Evolutionary conservation across 2,113 vertebrate genomes (phyloP).

Genomic region (Tylochromis polylepis): DNA sequence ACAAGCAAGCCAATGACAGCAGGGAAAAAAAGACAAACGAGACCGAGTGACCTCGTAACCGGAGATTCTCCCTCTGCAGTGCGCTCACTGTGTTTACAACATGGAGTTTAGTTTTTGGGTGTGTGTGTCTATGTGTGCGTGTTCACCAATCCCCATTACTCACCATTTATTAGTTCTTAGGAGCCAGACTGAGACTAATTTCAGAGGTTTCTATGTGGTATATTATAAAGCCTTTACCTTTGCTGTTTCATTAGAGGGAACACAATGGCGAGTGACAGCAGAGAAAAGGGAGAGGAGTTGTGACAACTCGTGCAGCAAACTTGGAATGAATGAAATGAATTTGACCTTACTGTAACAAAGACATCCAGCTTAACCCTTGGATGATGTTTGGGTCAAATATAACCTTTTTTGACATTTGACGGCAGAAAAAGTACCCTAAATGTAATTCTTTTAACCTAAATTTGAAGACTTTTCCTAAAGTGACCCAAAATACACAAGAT

Average conservation of each 20-base stretch:
- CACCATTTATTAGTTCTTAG: slow-evolving; percentile 36
- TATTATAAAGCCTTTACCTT: slow-evolving; percentile 43
- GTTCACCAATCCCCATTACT: slow-evolving; percentile 25
- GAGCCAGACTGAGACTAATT: slow-evolving; percentile 22
- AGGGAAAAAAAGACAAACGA: not conserved
- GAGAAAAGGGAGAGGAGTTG: slow-evolving; percentile 15
- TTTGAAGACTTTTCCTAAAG: not conserved
- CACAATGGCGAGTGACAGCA: slow-evolving; percentile 47
- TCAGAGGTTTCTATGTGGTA: slow-evolving; percentile 21
- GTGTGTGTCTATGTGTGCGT: not conserved
- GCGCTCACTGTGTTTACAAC: slow-evolving; percentile 22
- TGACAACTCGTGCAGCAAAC: slow-evolving; percentile 48
- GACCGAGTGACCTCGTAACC: slow-evolving; percentile 16
- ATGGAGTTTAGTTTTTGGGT: not conserved
- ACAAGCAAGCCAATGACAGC: not conserved
- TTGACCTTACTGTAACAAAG: slow-evolving; percentile 32
- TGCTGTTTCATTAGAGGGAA: slow-evolving; percentile 57
- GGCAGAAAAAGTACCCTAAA: not conserved
- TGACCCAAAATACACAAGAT: not conserved
- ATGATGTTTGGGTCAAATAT: not conserved
- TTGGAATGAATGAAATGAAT: slow-evolving; percentile 28
- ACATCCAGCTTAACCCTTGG: slow-evolving; percentile 2
- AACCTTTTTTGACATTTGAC: not conserved
- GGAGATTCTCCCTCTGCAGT: slow-evolving; percentile 15
- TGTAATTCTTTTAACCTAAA: not conserved